Percentiles rank a stretch among this genome's conserved stretches.
These are phyloP conservation scores for Ptilorrhoa leucosticta DNA, from an alignment of 2,113 vertebrate species.

Conservation along the genomic window DNA sequence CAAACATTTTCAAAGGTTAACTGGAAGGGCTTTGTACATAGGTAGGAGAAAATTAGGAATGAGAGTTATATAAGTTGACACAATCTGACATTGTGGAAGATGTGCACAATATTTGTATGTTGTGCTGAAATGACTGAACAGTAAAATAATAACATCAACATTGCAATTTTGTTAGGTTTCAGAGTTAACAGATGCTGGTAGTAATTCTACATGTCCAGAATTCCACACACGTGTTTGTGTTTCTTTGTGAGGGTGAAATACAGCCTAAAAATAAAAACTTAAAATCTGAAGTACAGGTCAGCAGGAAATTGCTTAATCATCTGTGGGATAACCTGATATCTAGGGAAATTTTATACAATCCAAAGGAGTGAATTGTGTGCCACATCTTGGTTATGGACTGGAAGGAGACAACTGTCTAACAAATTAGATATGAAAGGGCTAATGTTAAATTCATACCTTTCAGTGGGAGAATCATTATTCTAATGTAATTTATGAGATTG, in stretches of 20 bases:
- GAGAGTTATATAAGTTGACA: background rate
- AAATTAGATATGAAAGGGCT: background rate
- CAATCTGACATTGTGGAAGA: background rate
- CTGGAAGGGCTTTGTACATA: background rate
- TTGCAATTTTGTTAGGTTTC: background rate
- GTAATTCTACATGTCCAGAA: background rate
- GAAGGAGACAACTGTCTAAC: background rate
- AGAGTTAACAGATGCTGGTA: background rate
- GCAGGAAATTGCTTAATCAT: background rate
- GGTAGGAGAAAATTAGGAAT: background rate
- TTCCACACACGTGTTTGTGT: background rate
- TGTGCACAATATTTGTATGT: background rate
- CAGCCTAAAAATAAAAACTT: background rate
- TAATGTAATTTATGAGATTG: background rate
- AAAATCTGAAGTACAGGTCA: background rate
- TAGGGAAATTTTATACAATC: background rate
- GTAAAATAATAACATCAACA: background rate
- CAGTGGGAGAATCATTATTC: background rate
- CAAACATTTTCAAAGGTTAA: background rate
- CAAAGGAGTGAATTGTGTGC: background rate
- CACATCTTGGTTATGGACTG: background rate
- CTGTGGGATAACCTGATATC: background rate
- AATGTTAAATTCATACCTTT: background rate
- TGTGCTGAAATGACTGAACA: background rate
- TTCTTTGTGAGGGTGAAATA: background rate